Evolutionary conservation across 1,140 invertebrate species (phyloP).

Genomic region (Drosophila gunungcola): DNA sequence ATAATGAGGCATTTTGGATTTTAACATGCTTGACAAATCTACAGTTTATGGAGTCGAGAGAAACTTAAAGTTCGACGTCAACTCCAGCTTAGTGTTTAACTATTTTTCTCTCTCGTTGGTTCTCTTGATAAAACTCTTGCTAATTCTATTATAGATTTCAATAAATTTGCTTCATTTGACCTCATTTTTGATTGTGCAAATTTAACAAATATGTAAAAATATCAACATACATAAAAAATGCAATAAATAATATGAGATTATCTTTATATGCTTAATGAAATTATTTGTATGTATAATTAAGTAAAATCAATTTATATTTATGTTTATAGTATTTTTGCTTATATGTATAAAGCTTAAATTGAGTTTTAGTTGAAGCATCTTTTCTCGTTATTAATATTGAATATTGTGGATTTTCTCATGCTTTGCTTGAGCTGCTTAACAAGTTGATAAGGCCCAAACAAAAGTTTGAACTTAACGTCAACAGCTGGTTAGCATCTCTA

Average conservation of each 20-base stretch:
- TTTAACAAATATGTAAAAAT: too few relatives aligned
- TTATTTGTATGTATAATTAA: too few relatives aligned
- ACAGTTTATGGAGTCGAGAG: not conserved
- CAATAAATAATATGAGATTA: too few relatives aligned
- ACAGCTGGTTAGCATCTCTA: constrained; percentile 41
- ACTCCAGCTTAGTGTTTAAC: not conserved
- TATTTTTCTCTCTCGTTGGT: not conserved
- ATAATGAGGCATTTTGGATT: not conserved
- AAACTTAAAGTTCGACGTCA: not conserved
- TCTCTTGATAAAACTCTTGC: not conserved
- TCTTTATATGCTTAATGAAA: too few relatives aligned
- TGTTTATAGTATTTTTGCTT: too few relatives aligned
- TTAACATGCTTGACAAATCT: not conserved
- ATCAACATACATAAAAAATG: too few relatives aligned
- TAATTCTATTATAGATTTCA: not conserved
- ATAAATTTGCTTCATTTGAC: not conserved
- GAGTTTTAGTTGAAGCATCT: too few relatives aligned
- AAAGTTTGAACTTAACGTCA: constrained; percentile 47
- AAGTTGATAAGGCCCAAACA: constrained; percentile 14
- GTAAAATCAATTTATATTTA: too few relatives aligned
- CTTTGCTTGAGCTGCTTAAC: constrained; percentile 1
- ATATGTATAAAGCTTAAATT: too few relatives aligned
- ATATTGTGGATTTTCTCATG: constrained; percentile 10
- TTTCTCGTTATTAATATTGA: not conserved
- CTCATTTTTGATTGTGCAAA: too few relatives aligned